Evolutionary conservation across 2,797 vertebrate species (phyloP), one percentile per base, ranked within the genome.

Genomic region (Schizopygopsis pylzovi): DNA sequence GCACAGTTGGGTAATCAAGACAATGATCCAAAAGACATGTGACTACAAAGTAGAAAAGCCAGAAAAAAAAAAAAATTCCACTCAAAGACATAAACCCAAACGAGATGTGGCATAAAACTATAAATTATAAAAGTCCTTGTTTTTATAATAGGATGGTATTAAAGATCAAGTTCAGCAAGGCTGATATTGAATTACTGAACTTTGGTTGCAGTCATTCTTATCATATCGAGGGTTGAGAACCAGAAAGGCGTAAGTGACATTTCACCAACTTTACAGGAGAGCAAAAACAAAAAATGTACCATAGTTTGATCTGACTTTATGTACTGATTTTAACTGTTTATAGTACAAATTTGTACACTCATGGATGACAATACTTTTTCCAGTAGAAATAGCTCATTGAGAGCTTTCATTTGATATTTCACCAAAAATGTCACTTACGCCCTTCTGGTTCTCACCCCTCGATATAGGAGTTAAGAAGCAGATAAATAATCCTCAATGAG

Each of bases 31-130:
- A 77, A 84, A 45, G 45, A 68, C 45, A 13, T 1, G 5, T 0
- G 2, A 37, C 25, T 47, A 4, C 25, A 70, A 25, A 70, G 47
- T 20, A 54, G 15, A 68, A 75, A 37, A 33, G n/a, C 5, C 25
- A 28, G 43, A 2, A 54, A 72, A 70, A 2, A 54, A 72, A 70
- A 72, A 59, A 78, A 79, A 79, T 56, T 61, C 28, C 25, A 45
- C 37, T 59, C 25, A 61, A 59, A 43, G n/a, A 45, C 56, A 25
- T 79, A 63, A 28, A 33, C 18, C 78, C n/a, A 79, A 79, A 67
- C 15, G 1, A 67, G 3, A 37, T 80, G 41, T 43, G 7, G 7
- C 76, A 39, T 43, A 18, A 43, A 25, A 43, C 10, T 4, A 3
- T 37, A 37, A 18, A 37, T 16, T 18, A 37, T 37, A 43, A 37